Conservation (phyloP, 2,113 vertebrate genomes). For the Lycocorax pyrrhopterus region DNA sequence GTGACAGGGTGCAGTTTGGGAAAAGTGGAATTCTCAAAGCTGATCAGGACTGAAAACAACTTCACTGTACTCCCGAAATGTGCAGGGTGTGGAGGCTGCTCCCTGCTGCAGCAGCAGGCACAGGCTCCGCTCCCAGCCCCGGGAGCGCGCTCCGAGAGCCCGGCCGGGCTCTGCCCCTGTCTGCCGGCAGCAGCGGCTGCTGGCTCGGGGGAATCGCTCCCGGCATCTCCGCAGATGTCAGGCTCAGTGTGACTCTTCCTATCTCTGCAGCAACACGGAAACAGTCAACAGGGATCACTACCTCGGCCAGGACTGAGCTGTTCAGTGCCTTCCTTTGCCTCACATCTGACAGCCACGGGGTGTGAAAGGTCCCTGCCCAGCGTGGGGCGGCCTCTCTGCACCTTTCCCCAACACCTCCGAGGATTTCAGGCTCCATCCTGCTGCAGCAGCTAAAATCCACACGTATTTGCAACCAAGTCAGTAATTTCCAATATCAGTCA, state of each 20-base stretch:
- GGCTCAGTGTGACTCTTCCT: not conserved
- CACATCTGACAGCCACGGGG: not conserved
- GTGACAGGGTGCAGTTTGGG: not conserved
- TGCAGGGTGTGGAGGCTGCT: not conserved
- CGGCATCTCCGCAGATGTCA: not conserved
- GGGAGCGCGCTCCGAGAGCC: fast-evolving
- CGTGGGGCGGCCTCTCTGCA: not conserved
- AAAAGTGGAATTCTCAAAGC: not conserved
- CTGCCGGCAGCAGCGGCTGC: not conserved
- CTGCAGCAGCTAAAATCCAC: not conserved
- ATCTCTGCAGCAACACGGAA: not conserved
- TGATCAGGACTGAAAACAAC: not conserved
- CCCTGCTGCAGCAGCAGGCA: not conserved
- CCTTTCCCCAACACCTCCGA: not conserved
- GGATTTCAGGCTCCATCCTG: not conserved
- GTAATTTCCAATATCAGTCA: not conserved
- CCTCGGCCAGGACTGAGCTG: not conserved
- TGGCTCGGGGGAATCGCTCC: not conserved
- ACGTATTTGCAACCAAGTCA: not conserved
- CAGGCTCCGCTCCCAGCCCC: not conserved
- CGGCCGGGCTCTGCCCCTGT: not conserved
- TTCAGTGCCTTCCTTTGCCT: not conserved
- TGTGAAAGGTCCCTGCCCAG: not conserved
- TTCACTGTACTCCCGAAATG: not conserved
- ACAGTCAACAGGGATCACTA: slow-evolving; percentile 17